Evolutionary conservation across 2,888 invertebrate species (phyloP).

Genomic region (Pollenia griseotomentosa): DNA sequence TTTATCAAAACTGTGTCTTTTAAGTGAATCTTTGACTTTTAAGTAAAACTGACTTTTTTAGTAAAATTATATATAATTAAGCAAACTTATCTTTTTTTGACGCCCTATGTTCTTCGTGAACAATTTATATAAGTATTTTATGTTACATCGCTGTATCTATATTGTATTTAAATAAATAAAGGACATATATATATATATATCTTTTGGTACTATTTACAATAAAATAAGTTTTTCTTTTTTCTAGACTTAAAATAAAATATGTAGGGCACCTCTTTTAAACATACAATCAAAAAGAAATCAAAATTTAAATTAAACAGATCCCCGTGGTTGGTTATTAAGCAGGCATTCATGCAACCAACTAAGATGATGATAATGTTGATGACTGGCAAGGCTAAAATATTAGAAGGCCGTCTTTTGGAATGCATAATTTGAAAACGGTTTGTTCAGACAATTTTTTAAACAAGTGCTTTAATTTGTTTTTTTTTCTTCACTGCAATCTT

Average conservation of each 20-base stretch:
- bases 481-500: constrained; percentile 37
- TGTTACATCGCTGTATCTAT: too few species aligned
- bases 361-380: constrained; percentile 43
- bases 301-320: background rate
- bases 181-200: too few species aligned
- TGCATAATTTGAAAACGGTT: constrained; percentile 17
- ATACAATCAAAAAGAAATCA: constrained; percentile 15
- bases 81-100: too few species aligned
- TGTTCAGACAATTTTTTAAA: constrained; percentile 37
- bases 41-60: too few species aligned
- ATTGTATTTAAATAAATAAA: too few species aligned
- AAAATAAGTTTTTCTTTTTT: too few species aligned
- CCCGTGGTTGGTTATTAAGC: constrained; percentile 15
- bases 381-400: constrained; percentile 63
- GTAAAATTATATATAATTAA: too few species aligned
- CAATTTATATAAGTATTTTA: too few species aligned
- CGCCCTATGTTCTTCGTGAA: too few species aligned
- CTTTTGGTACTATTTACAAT: too few species aligned
- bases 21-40: too few species aligned
- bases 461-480: constrained; percentile 65
- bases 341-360: constrained; percentile 32
- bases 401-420: constrained; percentile 61
- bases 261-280: background rate
- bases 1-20: too few species aligned
- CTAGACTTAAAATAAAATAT: background rate